Evolutionary conservation across 1,140 invertebrate species (phyloP).

Genomic region (Drosophila prosaltans): DNA sequence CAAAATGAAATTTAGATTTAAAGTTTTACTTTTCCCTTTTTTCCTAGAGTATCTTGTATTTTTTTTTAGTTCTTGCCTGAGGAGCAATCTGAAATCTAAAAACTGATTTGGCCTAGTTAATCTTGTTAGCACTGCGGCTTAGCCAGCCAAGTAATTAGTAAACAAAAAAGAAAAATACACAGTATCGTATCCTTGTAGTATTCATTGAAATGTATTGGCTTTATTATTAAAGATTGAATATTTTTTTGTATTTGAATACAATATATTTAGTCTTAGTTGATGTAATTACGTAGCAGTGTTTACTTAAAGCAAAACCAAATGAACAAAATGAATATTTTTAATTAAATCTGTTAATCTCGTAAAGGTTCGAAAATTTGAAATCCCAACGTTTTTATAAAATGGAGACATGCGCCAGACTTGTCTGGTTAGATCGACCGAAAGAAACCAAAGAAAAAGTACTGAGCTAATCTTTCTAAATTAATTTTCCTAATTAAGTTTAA

Average conservation of each 20-base stretch:
- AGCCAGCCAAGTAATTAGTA: conserved; percentile 45
- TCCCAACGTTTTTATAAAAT: too few relatives aligned
- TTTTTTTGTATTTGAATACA: conserved; percentile 27
- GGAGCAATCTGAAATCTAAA: conserved; percentile 45
- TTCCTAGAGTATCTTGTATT: background rate
- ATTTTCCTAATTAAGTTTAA: too few relatives aligned
- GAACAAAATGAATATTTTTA: background rate
- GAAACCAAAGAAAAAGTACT: too few relatives aligned
- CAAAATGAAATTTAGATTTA: conserved; percentile 28
- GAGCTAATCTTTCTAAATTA: too few relatives aligned
- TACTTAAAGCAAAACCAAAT: conserved; percentile 65
- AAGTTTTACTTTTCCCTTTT: conserved; percentile 41
- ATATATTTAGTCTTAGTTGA: conserved; percentile 36
- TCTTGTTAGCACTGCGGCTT: conserved; percentile 40
- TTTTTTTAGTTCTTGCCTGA: conserved; percentile 22
- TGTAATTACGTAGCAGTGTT: conserved; percentile 69
- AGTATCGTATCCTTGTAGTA: conserved; percentile 22
- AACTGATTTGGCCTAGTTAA: conserved; percentile 47
- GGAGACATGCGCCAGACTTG: too few relatives aligned
- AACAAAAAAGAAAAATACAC: background rate
- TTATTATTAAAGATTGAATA: conserved; percentile 69
- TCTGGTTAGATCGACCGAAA: too few relatives aligned
- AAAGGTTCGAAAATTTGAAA: too few relatives aligned
- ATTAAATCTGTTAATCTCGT: too few relatives aligned
- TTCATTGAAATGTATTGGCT: conserved; percentile 35